Conservation (phyloP, 2,888 invertebrate species). For the Sepioteuthis lessoniana region DNA sequence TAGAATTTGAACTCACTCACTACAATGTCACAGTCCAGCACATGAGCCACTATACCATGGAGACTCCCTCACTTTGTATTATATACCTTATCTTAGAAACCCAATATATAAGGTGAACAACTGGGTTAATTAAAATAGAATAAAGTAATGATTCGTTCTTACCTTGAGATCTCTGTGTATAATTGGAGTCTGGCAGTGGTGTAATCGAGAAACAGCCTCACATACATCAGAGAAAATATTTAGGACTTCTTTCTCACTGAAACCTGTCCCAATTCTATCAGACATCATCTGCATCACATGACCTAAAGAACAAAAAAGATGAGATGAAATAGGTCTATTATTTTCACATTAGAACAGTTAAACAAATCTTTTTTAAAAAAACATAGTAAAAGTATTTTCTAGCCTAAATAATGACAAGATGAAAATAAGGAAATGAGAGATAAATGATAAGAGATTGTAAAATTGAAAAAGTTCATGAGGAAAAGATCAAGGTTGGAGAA, state of each 20-base stretch:
- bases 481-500: no score
- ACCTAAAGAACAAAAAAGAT: constrained; percentile 65
- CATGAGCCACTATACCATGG: no score
- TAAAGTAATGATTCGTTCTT: constrained; percentile 54
- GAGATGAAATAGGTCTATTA: neutral
- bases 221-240: constrained; percentile 93
- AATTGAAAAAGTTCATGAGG: no score
- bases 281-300: constrained; percentile 92
- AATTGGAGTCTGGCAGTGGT: constrained; percentile 93
- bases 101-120: neutral
- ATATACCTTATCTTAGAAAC: neutral
- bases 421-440: no score
- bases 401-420: no score
- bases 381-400: no score
- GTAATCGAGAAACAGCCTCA: constrained; percentile 90
- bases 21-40: no score
- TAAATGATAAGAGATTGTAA: no score
- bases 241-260: constrained; percentile 80
- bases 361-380: no score
- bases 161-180: constrained; percentile 93
- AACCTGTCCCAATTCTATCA: constrained; percentile 77
- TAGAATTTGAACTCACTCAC: no score
- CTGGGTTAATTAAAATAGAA: neutral
- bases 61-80: no score
- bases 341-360: no score